phyloP scores from a whole-genome alignment of 2,797 vertebrate species.

The Propithecus deckenii region DNA sequence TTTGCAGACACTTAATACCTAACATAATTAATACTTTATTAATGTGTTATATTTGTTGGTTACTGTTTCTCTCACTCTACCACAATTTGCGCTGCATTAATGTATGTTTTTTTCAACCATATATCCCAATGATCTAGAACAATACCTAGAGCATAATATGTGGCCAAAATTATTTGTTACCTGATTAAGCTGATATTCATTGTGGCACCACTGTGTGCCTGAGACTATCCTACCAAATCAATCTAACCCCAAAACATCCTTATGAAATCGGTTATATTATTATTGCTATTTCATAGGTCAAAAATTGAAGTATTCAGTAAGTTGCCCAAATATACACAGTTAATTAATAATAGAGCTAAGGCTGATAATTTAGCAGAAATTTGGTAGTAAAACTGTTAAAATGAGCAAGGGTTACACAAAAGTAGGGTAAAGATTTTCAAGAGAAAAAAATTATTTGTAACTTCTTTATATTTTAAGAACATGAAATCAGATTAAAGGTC shows the following conservation, averaged over 20 bases:
- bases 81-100: background rate
- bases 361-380: background rate
- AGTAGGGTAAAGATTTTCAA: background rate
- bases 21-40: background rate
- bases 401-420: background rate
- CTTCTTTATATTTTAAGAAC: background rate
- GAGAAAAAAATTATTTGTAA: background rate
- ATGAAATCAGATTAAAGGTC: background rate
- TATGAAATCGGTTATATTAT: background rate
- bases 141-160: background rate
- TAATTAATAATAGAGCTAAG: background rate
- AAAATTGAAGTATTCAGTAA: background rate
- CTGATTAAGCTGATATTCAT: background rate
- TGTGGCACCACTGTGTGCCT: background rate
- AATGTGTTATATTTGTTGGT: background rate
- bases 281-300: background rate
- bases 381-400: background rate
- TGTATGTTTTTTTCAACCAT: background rate
- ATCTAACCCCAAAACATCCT: background rate
- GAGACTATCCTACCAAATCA: background rate
- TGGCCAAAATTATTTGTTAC: background rate
- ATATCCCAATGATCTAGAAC: background rate
- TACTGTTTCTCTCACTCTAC: background rate
- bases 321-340: background rate
- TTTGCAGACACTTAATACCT: background rate